phyloP scores from a whole-genome alignment of 2,888 invertebrate genomes.

The Axea sp. region DNA sequence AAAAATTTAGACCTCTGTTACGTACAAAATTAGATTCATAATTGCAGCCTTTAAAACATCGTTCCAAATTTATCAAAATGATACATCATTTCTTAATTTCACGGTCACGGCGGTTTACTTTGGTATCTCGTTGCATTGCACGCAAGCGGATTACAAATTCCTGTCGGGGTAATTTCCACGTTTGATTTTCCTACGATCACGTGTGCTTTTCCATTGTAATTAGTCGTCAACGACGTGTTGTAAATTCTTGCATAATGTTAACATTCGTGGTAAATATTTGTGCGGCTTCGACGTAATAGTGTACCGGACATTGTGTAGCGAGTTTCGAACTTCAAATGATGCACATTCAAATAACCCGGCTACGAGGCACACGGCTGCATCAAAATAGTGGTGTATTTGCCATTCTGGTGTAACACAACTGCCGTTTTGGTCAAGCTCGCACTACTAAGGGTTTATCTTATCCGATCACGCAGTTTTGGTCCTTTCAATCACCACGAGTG shows the following conservation, averaged over 20 bases:
- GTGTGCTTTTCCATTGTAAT: conserved; percentile 39
- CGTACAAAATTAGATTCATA: too few species aligned
- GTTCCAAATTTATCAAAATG: conserved; percentile 8
- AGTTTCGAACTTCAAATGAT: conserved; percentile 46
- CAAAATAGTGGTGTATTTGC: conserved; percentile 31
- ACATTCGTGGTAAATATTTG: conserved; percentile 63
- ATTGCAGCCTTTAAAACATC: not conserved
- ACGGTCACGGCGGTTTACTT: conserved; percentile 8
- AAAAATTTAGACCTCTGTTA: too few species aligned
- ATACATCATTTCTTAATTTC: conserved; percentile 16
- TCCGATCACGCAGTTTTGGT: conserved; percentile 28
- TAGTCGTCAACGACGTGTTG: conserved; percentile 57
- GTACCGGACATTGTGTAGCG: conserved; percentile 39
- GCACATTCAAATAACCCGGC: conserved; percentile 25
- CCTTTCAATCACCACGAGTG: conserved; percentile 2
- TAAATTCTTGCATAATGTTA: conserved; percentile 62
- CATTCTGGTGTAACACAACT: conserved; percentile 1
- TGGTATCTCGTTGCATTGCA: conserved; percentile 1
- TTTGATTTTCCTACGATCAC: conserved; percentile 55
- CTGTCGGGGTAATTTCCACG: conserved; percentile 36
- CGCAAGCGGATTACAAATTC: conserved; percentile 36
- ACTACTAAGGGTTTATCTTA: conserved; percentile 31
- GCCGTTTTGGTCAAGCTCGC: conserved; percentile 26
- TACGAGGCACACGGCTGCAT: conserved; percentile 8
- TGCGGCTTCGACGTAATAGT: conserved; percentile 37